These are phyloP conservation scores for Taenioides sp. DNA, from an alignment of 2,797 vertebrate genomes.

Conservation along the genomic window DNA sequence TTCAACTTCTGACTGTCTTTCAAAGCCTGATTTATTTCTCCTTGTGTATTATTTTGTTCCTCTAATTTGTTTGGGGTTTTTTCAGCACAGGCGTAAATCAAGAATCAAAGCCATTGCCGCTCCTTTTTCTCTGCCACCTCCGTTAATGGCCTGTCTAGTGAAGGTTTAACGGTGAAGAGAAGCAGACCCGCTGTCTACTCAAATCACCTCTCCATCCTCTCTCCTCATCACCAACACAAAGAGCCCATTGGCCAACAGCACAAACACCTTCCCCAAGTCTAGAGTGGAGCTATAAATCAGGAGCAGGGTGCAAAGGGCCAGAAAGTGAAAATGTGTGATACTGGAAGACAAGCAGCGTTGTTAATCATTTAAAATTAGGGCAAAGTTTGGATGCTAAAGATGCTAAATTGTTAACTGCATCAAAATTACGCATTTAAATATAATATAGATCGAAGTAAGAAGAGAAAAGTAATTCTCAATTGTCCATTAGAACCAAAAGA, in stretches of 20 bases:
- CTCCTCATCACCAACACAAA: constrained; percentile 71
- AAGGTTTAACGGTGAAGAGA: constrained; percentile 65
- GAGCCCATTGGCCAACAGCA: constrained; percentile 65
- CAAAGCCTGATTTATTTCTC: constrained; percentile 77
- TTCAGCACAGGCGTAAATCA: constrained; percentile 72
- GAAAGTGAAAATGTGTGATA: constrained; percentile 37
- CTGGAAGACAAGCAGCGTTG: constrained; percentile 37
- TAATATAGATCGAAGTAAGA: background rate
- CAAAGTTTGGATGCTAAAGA: constrained; percentile 40
- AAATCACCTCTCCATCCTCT: constrained; percentile 72
- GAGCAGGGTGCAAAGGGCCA: constrained; percentile 28
- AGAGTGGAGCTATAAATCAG: constrained; percentile 60
- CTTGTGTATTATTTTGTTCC: constrained; percentile 74
- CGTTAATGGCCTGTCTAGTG: constrained; percentile 68
- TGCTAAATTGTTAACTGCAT: constrained; percentile 29
- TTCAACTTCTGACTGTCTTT: constrained; percentile 67
- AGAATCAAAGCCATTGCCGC: constrained; percentile 70
- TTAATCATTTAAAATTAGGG: constrained; percentile 52
- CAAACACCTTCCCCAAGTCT: constrained; percentile 65
- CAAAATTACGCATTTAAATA: constrained; percentile 14
- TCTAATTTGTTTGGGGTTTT: constrained; percentile 72
- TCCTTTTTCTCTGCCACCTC: constrained; percentile 72
- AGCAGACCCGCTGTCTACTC: constrained; percentile 70
- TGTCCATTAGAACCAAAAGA: no score
- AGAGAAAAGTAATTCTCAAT: background rate